These are phyloP conservation scores for Zygogramma bicolorata DNA, from an alignment of 2,888 invertebrate genomes.

Conservation along the genomic window DNA sequence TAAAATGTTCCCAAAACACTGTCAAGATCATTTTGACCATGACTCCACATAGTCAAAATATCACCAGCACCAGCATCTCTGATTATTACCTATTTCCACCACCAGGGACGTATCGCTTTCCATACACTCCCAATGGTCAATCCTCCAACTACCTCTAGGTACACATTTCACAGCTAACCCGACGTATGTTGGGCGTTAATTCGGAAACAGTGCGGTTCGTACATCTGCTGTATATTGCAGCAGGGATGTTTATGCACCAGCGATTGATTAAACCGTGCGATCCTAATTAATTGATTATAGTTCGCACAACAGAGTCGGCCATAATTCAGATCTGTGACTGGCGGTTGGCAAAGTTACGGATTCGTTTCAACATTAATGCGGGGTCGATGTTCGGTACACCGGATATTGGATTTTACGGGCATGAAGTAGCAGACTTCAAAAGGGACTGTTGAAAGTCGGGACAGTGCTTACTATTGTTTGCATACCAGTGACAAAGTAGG, in stretches of 20 bases:
- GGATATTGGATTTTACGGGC: background rate
- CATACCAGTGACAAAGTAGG: no score
- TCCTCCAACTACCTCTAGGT: no score
- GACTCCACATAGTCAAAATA: no score
- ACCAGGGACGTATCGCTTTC: no score
- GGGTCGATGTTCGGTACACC: background rate
- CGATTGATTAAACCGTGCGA: constrained; percentile 47
- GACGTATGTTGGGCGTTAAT: constrained; percentile 2
- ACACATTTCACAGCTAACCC: background rate
- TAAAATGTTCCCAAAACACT: no score
- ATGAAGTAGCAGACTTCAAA: no score
- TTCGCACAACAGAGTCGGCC: constrained; percentile 38
- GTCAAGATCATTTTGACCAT: no score
- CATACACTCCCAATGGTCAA: no score
- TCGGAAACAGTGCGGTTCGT: background rate
- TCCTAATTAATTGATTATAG: constrained; percentile 49
- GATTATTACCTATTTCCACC: no score
- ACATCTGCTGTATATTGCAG: constrained; percentile 4
- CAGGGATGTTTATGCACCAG: constrained; percentile 23
- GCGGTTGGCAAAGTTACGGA: background rate
- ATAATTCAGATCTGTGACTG: constrained; percentile 35
- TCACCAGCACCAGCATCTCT: no score
- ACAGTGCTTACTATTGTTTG: no score
- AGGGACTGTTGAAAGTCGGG: no score
- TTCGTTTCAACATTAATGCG: background rate